A percentile compares a stretch with the other conserved stretches of the same genome.
phyloP scores from a whole-genome alignment of 2,797 vertebrate species.

The Alcedo quadribrachys region DNA sequence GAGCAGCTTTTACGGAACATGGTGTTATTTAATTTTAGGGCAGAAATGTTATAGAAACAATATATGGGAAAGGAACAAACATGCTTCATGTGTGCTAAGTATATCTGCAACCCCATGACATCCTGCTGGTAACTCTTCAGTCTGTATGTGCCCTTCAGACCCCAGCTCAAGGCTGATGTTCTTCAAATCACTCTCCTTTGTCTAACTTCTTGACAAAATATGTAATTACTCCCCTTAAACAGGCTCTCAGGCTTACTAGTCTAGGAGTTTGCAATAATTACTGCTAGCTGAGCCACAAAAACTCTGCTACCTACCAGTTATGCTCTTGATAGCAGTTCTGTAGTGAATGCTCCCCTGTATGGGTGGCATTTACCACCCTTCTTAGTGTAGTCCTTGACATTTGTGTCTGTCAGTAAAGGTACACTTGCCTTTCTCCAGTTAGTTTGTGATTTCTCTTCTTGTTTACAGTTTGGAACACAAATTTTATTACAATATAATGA shows the following conservation, averaged over 20 bases:
- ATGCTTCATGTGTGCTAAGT: not conserved
- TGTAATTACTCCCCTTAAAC: not conserved
- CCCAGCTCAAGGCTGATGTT: not conserved
- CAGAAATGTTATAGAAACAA: not conserved
- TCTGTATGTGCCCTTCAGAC: not conserved
- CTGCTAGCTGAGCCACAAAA: not conserved
- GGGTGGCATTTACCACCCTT: not conserved
- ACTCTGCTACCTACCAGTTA: not conserved
- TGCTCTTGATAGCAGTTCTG: not conserved
- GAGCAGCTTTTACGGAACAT: not conserved
- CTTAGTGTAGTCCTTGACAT: not conserved
- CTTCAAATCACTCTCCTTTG: constrained; percentile 25
- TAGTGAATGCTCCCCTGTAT: not conserved
- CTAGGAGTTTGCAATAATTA: not conserved
- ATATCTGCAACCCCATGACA: not conserved
- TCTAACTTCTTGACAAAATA: not conserved
- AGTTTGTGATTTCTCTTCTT: not conserved
- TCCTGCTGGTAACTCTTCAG: not conserved
- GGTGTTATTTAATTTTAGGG: not conserved
- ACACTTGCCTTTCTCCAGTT: not conserved
- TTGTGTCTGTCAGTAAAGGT: not conserved
- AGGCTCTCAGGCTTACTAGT: not conserved
- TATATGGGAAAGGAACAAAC: not conserved
- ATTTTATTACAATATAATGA: not conserved
- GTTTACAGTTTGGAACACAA: not conserved